Evolutionary conservation across 1,140 invertebrate species (phyloP).

Genomic region (Drosophila persimilis): DNA sequence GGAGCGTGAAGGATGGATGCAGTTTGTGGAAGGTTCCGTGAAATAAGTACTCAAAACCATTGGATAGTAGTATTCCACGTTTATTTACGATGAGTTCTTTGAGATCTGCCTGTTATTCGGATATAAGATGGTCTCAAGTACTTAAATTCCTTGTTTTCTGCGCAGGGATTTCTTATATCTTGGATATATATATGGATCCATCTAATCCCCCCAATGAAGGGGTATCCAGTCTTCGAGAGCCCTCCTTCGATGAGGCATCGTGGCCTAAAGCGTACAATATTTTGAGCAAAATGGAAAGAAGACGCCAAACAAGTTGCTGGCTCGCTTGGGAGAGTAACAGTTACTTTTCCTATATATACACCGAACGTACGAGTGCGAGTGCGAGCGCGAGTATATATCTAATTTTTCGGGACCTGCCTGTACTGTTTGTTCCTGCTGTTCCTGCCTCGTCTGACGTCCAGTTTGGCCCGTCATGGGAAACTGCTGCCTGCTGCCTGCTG

Average conservation of each 20-base stretch:
- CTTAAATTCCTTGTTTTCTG: too few relatives aligned
- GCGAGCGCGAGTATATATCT: constrained; percentile 8
- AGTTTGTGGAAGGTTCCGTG: too few relatives aligned
- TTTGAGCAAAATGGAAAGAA: constrained; percentile 66
- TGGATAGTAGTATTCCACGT: too few relatives aligned
- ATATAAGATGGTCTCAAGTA: too few relatives aligned
- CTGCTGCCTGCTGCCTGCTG: constrained; percentile 16
- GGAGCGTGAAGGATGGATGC: too few relatives aligned
- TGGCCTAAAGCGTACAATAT: constrained; percentile 30
- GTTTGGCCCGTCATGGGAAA: constrained; percentile 61
- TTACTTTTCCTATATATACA: constrained; percentile 67
- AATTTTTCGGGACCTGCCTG: constrained; percentile 48
- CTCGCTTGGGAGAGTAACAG: constrained; percentile 69
- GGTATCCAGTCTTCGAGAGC: constrained; percentile 9
- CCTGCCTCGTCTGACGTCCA: constrained; percentile 49
- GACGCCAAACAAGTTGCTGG: constrained; percentile 72
- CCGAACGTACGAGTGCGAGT: constrained; percentile 2
- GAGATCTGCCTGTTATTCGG: too few relatives aligned
- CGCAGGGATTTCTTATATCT: too few relatives aligned
- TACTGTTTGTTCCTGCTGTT: constrained; percentile 24
- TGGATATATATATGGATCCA: too few relatives aligned
- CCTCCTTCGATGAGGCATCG: neutral
- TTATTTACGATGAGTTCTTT: too few relatives aligned
- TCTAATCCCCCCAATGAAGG: neutral
- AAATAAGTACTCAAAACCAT: too few relatives aligned